Base-by-base conservation (phyloP, 1,140 invertebrate species). In the Pemphigus obesinymphae region DNA sequence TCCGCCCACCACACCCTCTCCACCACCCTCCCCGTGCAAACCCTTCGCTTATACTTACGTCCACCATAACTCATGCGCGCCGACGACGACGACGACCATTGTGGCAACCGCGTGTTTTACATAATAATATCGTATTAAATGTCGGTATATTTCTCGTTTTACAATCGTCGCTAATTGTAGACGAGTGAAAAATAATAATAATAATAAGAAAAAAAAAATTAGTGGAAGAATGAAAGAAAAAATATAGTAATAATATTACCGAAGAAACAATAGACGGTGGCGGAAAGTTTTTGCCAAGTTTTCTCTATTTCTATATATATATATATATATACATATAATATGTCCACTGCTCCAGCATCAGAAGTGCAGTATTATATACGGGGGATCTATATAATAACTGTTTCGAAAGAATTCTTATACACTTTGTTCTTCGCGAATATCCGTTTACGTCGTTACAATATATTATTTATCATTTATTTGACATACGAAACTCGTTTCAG, bases 111-210 rank as follows among this genome's bases (percentile, higher is more conserved):
- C n/a, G 75, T 61, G 75, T 78, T 78, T 78, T 58, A 78, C 73
- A 58, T 76, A 76, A 76, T 37, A 23, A 76, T 58, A 76, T 61
- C 53, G 53, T 63, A 61, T 80, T 80, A 61, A 63, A 80, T 63
- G 76, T 80, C 2, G 34, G 76, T 61, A 29, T 80, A 43, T 80
- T 61, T 80, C 76, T 80, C 58, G 76, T 80, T 63, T 63, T 80
- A 80, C 76, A 63, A 80, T 55, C 20, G 50, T 43, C 75, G 40
- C 55, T 63, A 61, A 80, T 80, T 63, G 55, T 61, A n/a, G 23
- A 63, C 37, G 75, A 78, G 75, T 31, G 37, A 31, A 45, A 23
- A 55, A 37, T n/a, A n/a, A n/a, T n/a, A n/a, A 58, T 23, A 58
- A 76, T 31, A 50, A 50, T 10, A 73, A 72, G 4, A 68, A 26